Conservation (phyloP, 2,113 vertebrate genomes). For the Oreochromis spilurus region DNA sequence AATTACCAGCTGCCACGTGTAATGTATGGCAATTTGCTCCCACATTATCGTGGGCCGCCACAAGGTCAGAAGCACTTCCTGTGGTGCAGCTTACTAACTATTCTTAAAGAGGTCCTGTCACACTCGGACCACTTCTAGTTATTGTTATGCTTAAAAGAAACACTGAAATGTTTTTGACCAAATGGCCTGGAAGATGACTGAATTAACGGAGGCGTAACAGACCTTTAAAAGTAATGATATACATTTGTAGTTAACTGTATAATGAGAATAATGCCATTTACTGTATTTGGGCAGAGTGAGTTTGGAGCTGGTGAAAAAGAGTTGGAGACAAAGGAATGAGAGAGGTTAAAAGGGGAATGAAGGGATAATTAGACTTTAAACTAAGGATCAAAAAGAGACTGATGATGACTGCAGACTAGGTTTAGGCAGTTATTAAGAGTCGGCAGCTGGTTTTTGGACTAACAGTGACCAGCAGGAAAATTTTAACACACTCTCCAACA, state of each 20-base stretch:
- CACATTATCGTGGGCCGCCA: not conserved
- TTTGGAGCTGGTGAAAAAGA: not conserved
- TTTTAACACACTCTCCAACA: not conserved
- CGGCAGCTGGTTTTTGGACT: not conserved
- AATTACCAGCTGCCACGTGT: constrained; percentile 53
- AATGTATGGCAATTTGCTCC: constrained; percentile 50
- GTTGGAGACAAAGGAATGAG: not conserved
- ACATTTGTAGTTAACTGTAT: not conserved
- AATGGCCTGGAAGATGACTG: not conserved
- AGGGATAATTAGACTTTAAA: not conserved
- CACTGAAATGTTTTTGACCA: not conserved
- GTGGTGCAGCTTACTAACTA: not conserved
- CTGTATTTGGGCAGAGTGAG: not conserved
- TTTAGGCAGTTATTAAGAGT: not conserved
- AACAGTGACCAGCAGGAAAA: not conserved
- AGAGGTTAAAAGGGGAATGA: not conserved
- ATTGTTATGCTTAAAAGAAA: not conserved
- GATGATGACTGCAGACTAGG: not conserved
- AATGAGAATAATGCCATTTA: not conserved
- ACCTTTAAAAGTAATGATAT: not conserved
- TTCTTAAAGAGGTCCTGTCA: not conserved
- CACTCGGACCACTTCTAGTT: not conserved
- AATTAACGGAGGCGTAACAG: not conserved
- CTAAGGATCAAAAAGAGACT: not conserved
- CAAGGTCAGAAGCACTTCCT: constrained; percentile 36